Evolutionary conservation across 2,113 vertebrate species (phyloP).

Genomic region (Martes martes): DNA sequence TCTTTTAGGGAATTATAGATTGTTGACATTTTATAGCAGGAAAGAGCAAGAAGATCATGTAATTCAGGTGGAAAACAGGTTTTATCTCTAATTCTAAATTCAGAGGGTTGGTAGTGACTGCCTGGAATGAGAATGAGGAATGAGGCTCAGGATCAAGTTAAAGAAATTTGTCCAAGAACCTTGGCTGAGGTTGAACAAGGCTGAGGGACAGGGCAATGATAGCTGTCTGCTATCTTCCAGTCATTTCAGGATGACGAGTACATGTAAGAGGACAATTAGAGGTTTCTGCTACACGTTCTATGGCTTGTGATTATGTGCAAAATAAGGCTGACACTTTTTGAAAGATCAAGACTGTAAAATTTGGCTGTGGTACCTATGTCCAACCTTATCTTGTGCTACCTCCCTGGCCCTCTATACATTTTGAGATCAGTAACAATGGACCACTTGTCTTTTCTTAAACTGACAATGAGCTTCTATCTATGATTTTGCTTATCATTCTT

Average conservation of each 20-base stretch:
- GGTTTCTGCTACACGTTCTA: neutral
- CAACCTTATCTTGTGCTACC: neutral
- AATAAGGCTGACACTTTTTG: neutral
- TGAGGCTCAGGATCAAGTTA: neutral
- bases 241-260: neutral
- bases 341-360: neutral
- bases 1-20: neutral
- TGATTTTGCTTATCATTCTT: neutral
- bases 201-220: rapidly evolving
- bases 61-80: slow-evolving; percentile 22
- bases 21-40: neutral
- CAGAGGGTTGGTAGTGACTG: neutral
- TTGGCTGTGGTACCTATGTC: neutral
- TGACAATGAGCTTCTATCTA: neutral
- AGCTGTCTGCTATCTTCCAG: neutral
- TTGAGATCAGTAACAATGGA: neutral
- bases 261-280: neutral
- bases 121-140: neutral
- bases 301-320: neutral
- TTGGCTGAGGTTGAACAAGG: neutral
- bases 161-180: neutral
- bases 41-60: neutral
- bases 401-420: neutral
- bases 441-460: neutral
- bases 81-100: neutral